Evolutionary conservation across 2,888 invertebrate genomes (phyloP).

Genomic region (Limnephilus lunatus): DNA sequence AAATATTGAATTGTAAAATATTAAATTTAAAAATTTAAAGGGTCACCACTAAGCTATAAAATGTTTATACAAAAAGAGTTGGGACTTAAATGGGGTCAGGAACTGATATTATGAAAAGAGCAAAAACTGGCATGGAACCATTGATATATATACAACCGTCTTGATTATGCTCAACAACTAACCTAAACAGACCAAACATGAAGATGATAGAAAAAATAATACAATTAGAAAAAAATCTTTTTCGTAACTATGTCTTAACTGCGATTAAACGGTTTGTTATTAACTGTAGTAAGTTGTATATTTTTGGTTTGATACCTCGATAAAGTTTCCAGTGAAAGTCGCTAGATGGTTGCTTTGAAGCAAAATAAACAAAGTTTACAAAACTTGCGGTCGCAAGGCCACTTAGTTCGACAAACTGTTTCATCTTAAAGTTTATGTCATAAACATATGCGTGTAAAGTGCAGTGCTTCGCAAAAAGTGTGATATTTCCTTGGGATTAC

Average conservation of each 20-base stretch:
- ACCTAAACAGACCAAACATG: no score
- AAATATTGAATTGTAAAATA: constrained; percentile 20
- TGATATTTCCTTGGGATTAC: constrained; percentile 53
- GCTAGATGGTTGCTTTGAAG: constrained; percentile 47
- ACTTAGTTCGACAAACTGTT: constrained; percentile 53
- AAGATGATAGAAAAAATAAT: no score
- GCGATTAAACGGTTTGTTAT: not conserved
- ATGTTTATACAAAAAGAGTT: not conserved
- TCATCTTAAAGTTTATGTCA: constrained; percentile 60
- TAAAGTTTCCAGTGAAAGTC: constrained; percentile 13
- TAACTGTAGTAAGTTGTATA: not conserved
- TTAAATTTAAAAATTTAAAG: not conserved
- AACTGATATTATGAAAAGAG: not conserved
- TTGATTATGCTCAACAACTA: no score
- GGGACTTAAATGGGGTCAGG: not conserved
- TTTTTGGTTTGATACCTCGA: not conserved
- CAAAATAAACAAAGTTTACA: constrained; percentile 55
- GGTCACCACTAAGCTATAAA: not conserved
- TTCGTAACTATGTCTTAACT: not conserved
- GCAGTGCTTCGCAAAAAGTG: constrained; percentile 57
- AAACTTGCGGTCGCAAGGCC: constrained; percentile 60
- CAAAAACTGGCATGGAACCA: no score
- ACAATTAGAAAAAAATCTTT: not conserved
- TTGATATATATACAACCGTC: no score
- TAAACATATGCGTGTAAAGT: constrained; percentile 64